Evolutionary conservation across 1,140 invertebrate species (phyloP), one percentile per base, ranked within the genome.

Genomic region (Venustaconcha ellipsiformis): DNA sequence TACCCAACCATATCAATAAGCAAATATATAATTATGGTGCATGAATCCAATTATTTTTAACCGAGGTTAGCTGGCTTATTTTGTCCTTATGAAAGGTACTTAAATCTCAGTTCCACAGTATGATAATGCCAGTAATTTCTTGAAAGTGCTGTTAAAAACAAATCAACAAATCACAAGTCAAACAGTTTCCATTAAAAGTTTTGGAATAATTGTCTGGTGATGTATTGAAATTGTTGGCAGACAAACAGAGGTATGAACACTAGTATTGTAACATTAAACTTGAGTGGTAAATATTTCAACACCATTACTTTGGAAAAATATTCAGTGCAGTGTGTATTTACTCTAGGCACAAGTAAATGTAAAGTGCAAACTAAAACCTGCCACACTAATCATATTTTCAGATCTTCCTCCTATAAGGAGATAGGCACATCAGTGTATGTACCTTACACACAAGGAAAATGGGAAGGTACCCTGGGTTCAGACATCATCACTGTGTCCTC

Each of bases 381-480:
- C 8, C 59, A n/a, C 18, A n/a, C 18, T 62, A 18, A 62, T 62
- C 23, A 17, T 75, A 17, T 65, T 80, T 80, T 62, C 82, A 86
- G 87, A 14, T 90, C 88, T 12, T 76, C 77, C 14, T 86, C 87
- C 56, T 89, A 86, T 65, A 63, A 80, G 48, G 70, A 80, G 20
- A 15, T 69, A 12, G 78, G 82, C 5, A 78, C 57, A 17, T 48
- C 69, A 57, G 78, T 88, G 2, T 76, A 82, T 71, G 86, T 91
- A 15, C 86, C 86, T 12, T 91, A 90, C 77, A 88, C 88, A 17
- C 83, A 89, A 75, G 90, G 91, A 6, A 84, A 86, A 23, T 92
- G 91, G 91, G 79, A 82, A 69, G 91, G 91, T 1, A 63, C 76
- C 11, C 79, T 91, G 18, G 90, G 86, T 0, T 78, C 66, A 55